Evolutionary conservation across 1,140 invertebrate species (phyloP).

Genomic region (Halyomorpha halys): DNA sequence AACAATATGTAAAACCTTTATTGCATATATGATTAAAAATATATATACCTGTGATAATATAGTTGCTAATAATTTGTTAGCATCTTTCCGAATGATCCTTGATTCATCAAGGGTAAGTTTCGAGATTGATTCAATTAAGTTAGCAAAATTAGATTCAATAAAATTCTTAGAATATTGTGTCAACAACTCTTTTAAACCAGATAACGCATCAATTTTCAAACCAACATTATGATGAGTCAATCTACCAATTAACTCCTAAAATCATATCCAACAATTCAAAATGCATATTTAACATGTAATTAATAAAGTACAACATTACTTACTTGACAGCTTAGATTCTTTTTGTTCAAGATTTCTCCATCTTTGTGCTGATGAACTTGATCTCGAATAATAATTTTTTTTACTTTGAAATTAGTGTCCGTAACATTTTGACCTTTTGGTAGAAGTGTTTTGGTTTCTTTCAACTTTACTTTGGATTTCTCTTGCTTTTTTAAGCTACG

Average conservation of each 20-base stretch:
- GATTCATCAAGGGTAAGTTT: constrained; percentile 61
- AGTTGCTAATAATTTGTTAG: constrained; percentile 53
- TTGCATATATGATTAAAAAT: not conserved
- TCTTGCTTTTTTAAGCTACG: constrained; percentile 60
- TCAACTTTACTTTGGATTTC: constrained; percentile 67
- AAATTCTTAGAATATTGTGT: constrained; percentile 41
- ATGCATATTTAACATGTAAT: constrained; percentile 7
- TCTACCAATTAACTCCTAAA: constrained; percentile 58
- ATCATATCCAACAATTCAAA: no score
- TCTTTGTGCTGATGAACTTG: constrained; percentile 55
- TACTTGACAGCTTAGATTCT: constrained; percentile 62
- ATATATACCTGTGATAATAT: constrained; percentile 45
- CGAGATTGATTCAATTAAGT: constrained; percentile 55
- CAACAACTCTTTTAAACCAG: constrained; percentile 59
- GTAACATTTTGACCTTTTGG: constrained; percentile 76
- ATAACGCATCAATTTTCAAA: constrained; percentile 54
- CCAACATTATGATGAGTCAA: constrained; percentile 68
- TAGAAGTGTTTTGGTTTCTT: constrained; percentile 50
- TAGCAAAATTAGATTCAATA: constrained; percentile 49
- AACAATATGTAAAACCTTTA: not conserved
- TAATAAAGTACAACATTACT: constrained; percentile 17
- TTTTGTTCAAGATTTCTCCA: constrained; percentile 51
- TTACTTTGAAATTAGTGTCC: constrained; percentile 75
- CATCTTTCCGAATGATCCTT: constrained; percentile 51
- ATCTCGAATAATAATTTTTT: constrained; percentile 68